Percentiles rank a stretch among this genome's conserved stretches.
phyloP scores from a whole-genome alignment of 2,888 invertebrate genomes.

The Malthinus seriepunctatus region DNA sequence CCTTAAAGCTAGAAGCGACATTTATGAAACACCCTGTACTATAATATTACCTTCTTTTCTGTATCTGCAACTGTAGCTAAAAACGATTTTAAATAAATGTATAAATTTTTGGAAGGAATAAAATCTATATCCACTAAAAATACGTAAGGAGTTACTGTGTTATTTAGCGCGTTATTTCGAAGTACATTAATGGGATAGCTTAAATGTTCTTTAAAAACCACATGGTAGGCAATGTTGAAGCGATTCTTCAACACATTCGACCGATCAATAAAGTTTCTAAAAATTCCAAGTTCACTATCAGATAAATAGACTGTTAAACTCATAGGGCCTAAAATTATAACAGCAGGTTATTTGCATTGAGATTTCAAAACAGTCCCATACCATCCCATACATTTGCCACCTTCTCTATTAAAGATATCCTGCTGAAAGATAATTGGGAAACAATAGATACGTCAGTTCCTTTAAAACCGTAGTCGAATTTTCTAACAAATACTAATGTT shows the following conservation, averaged over 20 bases:
- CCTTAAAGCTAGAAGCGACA: no score
- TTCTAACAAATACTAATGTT: background rate
- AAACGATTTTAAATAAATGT: constrained; percentile 70
- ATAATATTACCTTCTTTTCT: constrained; percentile 56
- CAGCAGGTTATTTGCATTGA: background rate
- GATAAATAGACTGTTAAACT: constrained; percentile 78
- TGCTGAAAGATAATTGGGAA: background rate
- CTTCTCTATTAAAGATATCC: background rate
- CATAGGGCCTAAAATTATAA: background rate
- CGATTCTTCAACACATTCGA: constrained; percentile 73
- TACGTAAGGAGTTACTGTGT: constrained; percentile 80
- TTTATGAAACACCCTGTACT: background rate
- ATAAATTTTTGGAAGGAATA: constrained; percentile 80
- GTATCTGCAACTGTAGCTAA: constrained; percentile 38
- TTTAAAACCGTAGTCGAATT: background rate
- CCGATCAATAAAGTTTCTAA: constrained; percentile 73
- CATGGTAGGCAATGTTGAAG: constrained; percentile 85
- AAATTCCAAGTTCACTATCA: constrained; percentile 82
- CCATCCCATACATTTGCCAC: background rate
- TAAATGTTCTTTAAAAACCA: constrained; percentile 89
- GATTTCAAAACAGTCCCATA: background rate
- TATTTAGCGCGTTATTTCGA: constrained; percentile 80
- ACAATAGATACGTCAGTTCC: background rate
- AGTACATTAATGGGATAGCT: constrained; percentile 90
- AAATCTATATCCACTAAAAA: constrained; percentile 91